phyloP scores from a whole-genome alignment of 2,797 vertebrate species.

The Nasua narica region DNA sequence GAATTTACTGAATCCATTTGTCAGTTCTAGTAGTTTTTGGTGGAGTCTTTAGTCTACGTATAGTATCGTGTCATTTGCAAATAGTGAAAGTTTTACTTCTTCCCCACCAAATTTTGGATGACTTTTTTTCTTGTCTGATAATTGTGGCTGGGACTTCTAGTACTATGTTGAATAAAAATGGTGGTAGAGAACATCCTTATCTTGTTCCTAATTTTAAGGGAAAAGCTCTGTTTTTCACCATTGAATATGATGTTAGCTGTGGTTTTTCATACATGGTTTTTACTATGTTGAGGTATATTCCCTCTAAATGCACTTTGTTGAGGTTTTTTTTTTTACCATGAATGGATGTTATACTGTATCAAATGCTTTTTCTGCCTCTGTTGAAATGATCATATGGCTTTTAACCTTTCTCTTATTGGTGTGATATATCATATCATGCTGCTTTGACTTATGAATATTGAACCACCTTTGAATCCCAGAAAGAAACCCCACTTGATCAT shows the following conservation, averaged over 20 bases:
- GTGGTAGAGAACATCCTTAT: background rate
- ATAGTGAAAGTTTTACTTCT: background rate
- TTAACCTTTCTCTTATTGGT: background rate
- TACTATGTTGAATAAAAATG: background rate
- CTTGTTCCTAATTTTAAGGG: background rate
- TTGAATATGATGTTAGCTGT: background rate
- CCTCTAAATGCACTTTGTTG: background rate
- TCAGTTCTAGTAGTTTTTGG: background rate
- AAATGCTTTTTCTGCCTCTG: background rate
- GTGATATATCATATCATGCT: background rate
- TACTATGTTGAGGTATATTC: background rate
- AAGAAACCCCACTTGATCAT: background rate
- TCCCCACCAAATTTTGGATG: background rate
- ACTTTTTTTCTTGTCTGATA: background rate
- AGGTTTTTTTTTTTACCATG: background rate
- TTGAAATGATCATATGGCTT: background rate
- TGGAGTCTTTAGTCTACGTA: background rate
- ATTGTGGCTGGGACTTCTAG: background rate
- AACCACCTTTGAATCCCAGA: background rate
- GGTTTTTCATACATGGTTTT: background rate
- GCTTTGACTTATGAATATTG: background rate
- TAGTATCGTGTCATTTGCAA: background rate
- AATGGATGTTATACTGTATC: background rate
- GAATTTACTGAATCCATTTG: background rate
- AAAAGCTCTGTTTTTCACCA: background rate